These are phyloP conservation scores for Archilochus colubris DNA, from an alignment of 2,113 vertebrate genomes.

Conservation along the genomic window DNA sequence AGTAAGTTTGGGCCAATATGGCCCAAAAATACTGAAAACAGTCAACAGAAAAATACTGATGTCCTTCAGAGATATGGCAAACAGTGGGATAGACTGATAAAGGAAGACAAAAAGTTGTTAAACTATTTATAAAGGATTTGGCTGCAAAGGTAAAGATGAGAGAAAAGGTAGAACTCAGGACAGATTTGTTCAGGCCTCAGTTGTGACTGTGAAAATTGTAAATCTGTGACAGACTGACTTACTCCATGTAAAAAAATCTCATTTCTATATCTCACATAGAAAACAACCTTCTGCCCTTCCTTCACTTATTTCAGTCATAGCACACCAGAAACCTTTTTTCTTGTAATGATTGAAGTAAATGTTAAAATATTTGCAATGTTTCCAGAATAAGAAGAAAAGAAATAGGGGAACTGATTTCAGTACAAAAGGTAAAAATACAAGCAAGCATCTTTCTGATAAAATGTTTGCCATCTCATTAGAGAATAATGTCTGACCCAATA, in stretches of 20 bases:
- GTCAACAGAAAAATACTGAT: neutral
- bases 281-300: neutral
- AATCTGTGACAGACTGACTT: neutral
- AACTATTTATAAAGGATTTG: neutral
- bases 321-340: neutral
- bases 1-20: neutral
- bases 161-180: neutral
- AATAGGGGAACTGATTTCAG: neutral
- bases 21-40: too few relatives aligned
- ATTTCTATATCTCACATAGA: neutral
- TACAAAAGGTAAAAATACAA: neutral
- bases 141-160: neutral
- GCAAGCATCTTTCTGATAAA: neutral
- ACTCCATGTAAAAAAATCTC: neutral
- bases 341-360: neutral
- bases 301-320: neutral
- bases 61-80: neutral
- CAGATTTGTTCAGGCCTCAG: neutral
- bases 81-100: neutral
- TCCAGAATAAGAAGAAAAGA: neutral
- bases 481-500: neutral
- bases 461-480: rapidly evolving
- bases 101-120: neutral
- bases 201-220: neutral
- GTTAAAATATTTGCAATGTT: neutral